Evolutionary conservation across 2,797 vertebrate genomes (phyloP), one percentile per base, ranked within the genome.

Genomic region (Rhadinocentrus ornatus): DNA sequence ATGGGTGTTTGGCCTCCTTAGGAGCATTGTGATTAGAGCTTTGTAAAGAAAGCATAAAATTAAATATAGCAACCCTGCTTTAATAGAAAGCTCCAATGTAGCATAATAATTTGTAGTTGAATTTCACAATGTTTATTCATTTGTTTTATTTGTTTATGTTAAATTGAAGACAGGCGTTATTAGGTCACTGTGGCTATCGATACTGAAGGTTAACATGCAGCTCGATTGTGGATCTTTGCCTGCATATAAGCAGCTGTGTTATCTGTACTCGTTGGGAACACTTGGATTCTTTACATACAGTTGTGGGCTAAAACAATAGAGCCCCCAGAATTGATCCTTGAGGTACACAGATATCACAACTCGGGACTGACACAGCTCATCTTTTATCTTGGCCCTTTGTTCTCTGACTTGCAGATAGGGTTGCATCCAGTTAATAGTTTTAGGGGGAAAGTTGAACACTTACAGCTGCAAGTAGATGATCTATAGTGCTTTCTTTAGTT

Each of bases 401-500:
- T 61, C 39, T 61, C n/a, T 61, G 24, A 18, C 59, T 44, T 44
- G 15, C 16, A 37, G 39, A 62, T 44, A 62, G 16, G 15, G 44
- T 29, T 29, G 9, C 18, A 44, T 44, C 59, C 11, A 29, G 29
- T 62, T 26, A 29, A 29, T 62, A 29, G 37, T 31, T 27, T 62
- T 26, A 29, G 59, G 3, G 8, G 26, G 39, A 39, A 62, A 62
- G 59, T 29, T 62, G 39, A 44, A 62, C 39, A 46, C 24, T 61
- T 16, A 11, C 46, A 20, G 26, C 16, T 44, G 35, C 18, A 44
- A 62, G 10, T 44, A 62, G 18, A 61, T 44, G 3, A 62, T 44
- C 15, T 12, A 9, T 15, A 27, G 35, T 15, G 34, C 22, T 48
- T n/a, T 48, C n/a, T 41, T 15, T 15, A 39, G 13, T 15, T 16